Conservation (phyloP, 1,140 invertebrate genomes). For the Pseudomyrmex gracilis region DNA sequence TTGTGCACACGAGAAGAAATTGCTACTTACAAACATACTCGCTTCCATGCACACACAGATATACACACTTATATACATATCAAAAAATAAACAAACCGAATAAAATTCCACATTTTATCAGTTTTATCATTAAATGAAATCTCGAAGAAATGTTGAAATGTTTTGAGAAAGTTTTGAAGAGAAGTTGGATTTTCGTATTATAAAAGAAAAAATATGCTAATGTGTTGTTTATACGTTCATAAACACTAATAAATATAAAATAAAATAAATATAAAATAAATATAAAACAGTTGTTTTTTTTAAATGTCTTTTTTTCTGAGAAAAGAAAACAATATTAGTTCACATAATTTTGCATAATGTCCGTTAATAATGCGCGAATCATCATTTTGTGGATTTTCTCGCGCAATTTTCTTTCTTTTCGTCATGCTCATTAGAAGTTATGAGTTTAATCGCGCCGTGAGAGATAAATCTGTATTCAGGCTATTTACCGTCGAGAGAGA, state of each 20-base stretch:
- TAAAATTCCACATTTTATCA: conserved; percentile 8
- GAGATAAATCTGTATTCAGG: conserved; percentile 43
- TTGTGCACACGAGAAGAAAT: neutral
- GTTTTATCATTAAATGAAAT: neutral
- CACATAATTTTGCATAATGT: neutral
- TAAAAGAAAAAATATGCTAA: neutral
- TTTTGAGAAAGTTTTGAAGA: neutral
- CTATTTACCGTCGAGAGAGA: conserved; percentile 34
- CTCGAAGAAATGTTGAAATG: neutral
- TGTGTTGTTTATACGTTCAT: neutral
- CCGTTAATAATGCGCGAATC: neutral
- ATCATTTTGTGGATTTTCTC: neutral
- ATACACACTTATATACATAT: neutral
- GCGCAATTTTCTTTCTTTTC: neutral
- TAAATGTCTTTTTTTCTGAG: too few species aligned
- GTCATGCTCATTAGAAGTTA: conserved; percentile 35
- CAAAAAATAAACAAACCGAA: neutral
- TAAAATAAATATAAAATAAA: too few species aligned
- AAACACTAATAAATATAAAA: too few species aligned
- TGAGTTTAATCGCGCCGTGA: conserved; percentile 26
- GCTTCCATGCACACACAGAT: neutral
- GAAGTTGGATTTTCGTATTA: neutral
- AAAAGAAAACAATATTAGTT: neutral
- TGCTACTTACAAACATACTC: neutral
- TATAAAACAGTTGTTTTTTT: too few species aligned